Evolutionary conservation across 1,140 invertebrate genomes (phyloP), one percentile per base, ranked within the genome.

Genomic region (Neelides sp.): DNA sequence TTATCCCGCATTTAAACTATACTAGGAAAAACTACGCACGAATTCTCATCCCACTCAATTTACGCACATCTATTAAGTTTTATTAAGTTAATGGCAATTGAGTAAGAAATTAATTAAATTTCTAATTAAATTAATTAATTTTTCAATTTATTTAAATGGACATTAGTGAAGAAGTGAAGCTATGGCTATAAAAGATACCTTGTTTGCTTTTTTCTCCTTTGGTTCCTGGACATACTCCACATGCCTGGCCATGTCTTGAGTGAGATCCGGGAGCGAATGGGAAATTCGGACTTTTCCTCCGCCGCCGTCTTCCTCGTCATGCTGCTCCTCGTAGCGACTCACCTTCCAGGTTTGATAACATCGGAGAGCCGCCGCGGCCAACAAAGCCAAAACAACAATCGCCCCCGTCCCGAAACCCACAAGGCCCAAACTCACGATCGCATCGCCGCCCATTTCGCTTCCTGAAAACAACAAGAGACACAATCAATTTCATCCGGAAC

Each of bases 231-330:
- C 74, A 58, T 81, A 82, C 61, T 79, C 77, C n/a, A n/a, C n/a
- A 42, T 80, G 75, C 56, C 78, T 78, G 32, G 79, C 65, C 0
- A 78, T 78, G 52, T 80, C 78, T 0, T 76, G 76, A 59, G 82
- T 78, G 5, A 83, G 68, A 58, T 83, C 81, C 0, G 81, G 81
- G 12, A 83, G 66, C 0, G 80, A 82, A 63, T 82, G 79, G 57
- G 78, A 81, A 61, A 83, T 83, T 10, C 78, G 72, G 48, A 82
- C 79, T 59, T 80, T 78, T 24, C 76, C 73, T 0, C 76, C 74
- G 7, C 73, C 68, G 41, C 75, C 73, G 23, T 71, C 73, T 57
- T 77, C 73, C 26, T 72, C 71, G 32, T 73, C 73, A 32, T 77
- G 70, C 0, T 56, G 54, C 1, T 50, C 17, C 10, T 52, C 24